These are phyloP conservation scores for Nephotettix cincticeps DNA, from an alignment of 1,140 invertebrate species.

Conservation along the genomic window DNA sequence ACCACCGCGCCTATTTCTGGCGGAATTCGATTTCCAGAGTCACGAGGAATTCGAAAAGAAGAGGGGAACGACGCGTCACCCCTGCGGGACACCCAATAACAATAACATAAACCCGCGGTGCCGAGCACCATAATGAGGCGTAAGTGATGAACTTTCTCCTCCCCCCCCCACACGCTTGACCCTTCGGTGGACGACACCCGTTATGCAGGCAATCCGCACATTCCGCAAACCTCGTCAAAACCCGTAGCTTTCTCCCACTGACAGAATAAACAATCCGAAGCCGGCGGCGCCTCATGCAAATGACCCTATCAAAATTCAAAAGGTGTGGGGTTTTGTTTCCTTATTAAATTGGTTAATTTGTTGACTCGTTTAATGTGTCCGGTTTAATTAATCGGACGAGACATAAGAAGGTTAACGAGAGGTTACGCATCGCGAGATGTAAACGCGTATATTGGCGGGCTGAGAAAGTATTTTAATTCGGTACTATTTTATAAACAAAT, in stretches of 20 bases:
- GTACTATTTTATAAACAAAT: no score
- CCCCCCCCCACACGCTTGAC: background rate
- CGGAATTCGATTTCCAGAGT: conserved; percentile 9
- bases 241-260: conserved; percentile 5
- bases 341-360: conserved; percentile 18
- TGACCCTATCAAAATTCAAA: conserved; percentile 6
- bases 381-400: no score
- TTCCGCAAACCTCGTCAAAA: conserved; percentile 1
- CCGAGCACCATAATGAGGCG: background rate
- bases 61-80: background rate
- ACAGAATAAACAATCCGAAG: background rate
- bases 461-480: no score
- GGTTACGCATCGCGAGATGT: no score
- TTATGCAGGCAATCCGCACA: conserved; percentile 3
- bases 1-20: background rate
- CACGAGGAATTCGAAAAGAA: background rate
- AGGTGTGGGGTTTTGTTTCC: background rate
- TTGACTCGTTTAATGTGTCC: background rate
- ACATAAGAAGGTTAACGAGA: no score
- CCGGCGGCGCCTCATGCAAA: conserved; percentile 6
- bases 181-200: background rate
- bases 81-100: conserved; percentile 5
- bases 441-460: no score
- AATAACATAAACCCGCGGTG: conserved; percentile 3
- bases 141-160: conserved; percentile 9